Percentiles rank a stretch among this genome's conserved stretches.
These are phyloP conservation scores for Tetragnatha versicolor DNA, from an alignment of 1,140 invertebrate genomes.

Conservation along the genomic window DNA sequence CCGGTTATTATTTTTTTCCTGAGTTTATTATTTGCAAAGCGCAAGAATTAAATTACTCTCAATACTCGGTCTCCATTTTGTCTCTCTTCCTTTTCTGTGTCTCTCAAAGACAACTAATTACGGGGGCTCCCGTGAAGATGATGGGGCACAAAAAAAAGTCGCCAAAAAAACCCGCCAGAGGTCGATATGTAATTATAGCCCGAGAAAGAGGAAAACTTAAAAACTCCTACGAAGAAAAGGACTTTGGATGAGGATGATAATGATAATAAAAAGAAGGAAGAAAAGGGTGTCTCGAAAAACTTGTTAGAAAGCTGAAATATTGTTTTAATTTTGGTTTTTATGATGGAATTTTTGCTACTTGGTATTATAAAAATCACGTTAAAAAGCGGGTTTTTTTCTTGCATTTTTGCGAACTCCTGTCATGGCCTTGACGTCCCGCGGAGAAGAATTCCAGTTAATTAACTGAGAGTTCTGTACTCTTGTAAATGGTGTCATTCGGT, in stretches of 20 bases:
- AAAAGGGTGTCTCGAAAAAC: slow-evolving; percentile 5
- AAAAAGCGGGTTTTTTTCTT: slow-evolving; percentile 5
- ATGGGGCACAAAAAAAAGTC: neutral
- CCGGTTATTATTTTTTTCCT: neutral
- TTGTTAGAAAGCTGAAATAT: slow-evolving; percentile 38
- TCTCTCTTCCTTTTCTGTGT: slow-evolving; percentile 13
- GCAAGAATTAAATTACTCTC: slow-evolving; percentile 53
- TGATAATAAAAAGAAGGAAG: too few species aligned
- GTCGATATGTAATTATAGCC: slow-evolving; percentile 51
- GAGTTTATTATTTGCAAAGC: slow-evolving; percentile 50
- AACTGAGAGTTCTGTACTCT: slow-evolving; percentile 1
- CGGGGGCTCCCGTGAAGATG: slow-evolving; percentile 18
- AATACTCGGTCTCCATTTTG: neutral
- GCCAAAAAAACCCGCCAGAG: slow-evolving; percentile 2
- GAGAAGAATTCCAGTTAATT: slow-evolving; percentile 10
- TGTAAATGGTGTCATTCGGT: neutral
- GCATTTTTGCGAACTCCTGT: slow-evolving; percentile 2
- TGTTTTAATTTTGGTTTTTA: slow-evolving; percentile 48
- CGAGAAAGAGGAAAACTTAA: slow-evolving; percentile 34
- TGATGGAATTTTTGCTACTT: slow-evolving; percentile 11
- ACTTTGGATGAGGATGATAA: too few species aligned
- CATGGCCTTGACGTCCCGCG: neutral
- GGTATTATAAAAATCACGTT: slow-evolving; percentile 25
- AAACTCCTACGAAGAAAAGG: slow-evolving; percentile 15
- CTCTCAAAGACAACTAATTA: slow-evolving; percentile 47